These are phyloP conservation scores for Barbus barbus DNA, from an alignment of 2,113 vertebrate genomes.

Conservation along the genomic window DNA sequence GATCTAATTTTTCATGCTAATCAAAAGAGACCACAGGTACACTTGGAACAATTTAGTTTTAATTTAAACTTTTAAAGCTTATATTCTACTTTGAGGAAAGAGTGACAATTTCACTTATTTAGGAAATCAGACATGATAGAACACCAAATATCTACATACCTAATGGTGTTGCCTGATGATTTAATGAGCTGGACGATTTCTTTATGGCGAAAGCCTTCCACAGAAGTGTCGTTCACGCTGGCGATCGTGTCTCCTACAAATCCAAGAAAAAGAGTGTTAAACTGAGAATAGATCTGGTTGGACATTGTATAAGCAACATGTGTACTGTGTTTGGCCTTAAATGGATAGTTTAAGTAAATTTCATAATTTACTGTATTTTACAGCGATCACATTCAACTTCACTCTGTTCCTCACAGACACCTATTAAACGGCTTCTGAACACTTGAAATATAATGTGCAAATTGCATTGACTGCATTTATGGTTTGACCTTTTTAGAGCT, in stretches of 20 bases:
- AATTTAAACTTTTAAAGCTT: background rate
- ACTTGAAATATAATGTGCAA: background rate
- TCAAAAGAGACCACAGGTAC: conserved; percentile 1
- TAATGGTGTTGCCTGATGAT: conserved; percentile 83
- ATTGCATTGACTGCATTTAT: background rate
- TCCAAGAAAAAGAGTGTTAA: conserved; percentile 28
- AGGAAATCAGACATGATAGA: background rate
- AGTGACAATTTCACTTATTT: background rate
- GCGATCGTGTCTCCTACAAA: conserved; percentile 89
- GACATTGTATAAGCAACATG: too few relatives aligned
- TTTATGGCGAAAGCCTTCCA: conserved; percentile 86
- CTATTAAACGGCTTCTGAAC: background rate
- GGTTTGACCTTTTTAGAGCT: background rate
- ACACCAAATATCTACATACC: conserved; percentile 66
- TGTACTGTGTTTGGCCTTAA: too few relatives aligned
- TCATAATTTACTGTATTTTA: too few relatives aligned
- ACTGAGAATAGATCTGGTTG: background rate
- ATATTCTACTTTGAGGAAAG: too few relatives aligned
- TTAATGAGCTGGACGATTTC: conserved; percentile 95
- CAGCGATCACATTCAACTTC: too few relatives aligned
- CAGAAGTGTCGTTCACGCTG: conserved; percentile 84
- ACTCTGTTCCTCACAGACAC: too few relatives aligned
- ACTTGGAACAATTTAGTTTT: background rate
- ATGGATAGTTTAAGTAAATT: too few relatives aligned
- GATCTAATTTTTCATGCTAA: background rate